These are phyloP conservation scores for Philypnodon macrostomus DNA, from an alignment of 2,797 vertebrate species.

Conservation along the genomic window DNA sequence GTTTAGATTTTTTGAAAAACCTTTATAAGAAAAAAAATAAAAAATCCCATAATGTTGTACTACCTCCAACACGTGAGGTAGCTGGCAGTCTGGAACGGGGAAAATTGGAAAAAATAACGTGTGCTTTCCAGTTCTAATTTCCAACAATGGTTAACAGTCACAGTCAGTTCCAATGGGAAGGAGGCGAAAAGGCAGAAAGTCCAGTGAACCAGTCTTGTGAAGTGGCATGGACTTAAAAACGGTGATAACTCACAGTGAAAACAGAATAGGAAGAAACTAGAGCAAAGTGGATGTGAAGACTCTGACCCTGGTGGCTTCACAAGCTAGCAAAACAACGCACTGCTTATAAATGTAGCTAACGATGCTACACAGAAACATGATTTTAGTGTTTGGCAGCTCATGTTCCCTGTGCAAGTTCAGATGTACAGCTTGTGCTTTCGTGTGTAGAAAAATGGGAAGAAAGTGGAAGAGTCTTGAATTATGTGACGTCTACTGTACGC, in stretches of 20 bases:
- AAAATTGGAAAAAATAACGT: conserved; percentile 7
- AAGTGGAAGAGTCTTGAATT: conserved; percentile 10
- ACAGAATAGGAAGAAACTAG: conserved; percentile 31
- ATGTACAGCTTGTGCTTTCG: conserved; percentile 56
- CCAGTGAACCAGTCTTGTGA: conserved; percentile 42
- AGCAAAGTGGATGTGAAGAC: conserved; percentile 5
- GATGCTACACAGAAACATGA: conserved; percentile 23
- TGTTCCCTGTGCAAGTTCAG: conserved; percentile 46
- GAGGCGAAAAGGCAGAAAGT: conserved; percentile 60
- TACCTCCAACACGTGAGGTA: conserved; percentile 44
- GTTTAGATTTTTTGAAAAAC: conserved; percentile 8
- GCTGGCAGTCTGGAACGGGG: conserved; percentile 20
- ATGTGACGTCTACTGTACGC: too few species aligned
- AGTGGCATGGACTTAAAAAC: conserved; percentile 46
- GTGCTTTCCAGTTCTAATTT: conserved; percentile 24
- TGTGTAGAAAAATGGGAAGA: conserved; percentile 12
- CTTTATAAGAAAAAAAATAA: too few species aligned
- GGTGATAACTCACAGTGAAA: conserved; percentile 67
- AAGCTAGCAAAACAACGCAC: conserved; percentile 16
- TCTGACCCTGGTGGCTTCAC: conserved; percentile 11
- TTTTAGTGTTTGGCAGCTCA: conserved; percentile 8
- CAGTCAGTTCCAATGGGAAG: conserved; percentile 46
- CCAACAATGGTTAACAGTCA: conserved; percentile 56
- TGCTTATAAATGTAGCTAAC: conserved; percentile 7
- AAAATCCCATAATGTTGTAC: conserved; percentile 32